Conservation (phyloP, 1,140 invertebrate species). For the Frieseomelitta varia region DNA sequence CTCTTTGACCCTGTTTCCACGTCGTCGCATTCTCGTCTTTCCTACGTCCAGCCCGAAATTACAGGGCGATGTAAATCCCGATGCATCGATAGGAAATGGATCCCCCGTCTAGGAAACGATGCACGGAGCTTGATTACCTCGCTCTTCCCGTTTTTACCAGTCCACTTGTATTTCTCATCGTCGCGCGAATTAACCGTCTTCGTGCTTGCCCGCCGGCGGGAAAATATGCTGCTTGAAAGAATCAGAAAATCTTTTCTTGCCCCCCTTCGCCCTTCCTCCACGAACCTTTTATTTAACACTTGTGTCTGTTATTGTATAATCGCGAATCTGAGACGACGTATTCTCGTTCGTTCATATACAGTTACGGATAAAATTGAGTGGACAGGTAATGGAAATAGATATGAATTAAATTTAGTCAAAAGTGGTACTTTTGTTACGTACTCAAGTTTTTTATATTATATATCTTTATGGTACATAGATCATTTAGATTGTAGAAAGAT, state of each 20-base stretch:
- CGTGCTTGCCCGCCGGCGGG: neutral
- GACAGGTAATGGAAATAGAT: too few species aligned
- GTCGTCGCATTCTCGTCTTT: conserved; percentile 48
- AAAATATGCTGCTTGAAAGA: neutral
- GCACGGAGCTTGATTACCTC: conserved; percentile 24
- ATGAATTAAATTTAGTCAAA: too few species aligned
- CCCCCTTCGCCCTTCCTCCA: too few species aligned
- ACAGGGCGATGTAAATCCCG: conserved; percentile 41
- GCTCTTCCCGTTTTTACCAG: conserved; percentile 1
- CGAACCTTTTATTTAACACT: too few species aligned
- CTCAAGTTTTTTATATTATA: too few species aligned
- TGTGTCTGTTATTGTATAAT: too few species aligned
- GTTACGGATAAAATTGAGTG: too few species aligned
- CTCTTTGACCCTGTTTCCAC: conserved; percentile 59
- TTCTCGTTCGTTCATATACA: too few species aligned
- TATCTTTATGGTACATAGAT: too few species aligned
- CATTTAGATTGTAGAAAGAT: too few species aligned
- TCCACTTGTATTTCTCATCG: neutral
- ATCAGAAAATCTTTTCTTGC: neutral
- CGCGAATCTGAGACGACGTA: too few species aligned
- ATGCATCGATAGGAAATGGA: conserved; percentile 35
- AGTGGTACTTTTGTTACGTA: too few species aligned
- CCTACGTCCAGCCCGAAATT: conserved; percentile 56
- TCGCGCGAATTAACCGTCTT: neutral
- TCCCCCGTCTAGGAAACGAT: conserved; percentile 19